phyloP scores from a whole-genome alignment of 2,797 vertebrate genomes.

The Aeoliscus strigatus region DNA sequence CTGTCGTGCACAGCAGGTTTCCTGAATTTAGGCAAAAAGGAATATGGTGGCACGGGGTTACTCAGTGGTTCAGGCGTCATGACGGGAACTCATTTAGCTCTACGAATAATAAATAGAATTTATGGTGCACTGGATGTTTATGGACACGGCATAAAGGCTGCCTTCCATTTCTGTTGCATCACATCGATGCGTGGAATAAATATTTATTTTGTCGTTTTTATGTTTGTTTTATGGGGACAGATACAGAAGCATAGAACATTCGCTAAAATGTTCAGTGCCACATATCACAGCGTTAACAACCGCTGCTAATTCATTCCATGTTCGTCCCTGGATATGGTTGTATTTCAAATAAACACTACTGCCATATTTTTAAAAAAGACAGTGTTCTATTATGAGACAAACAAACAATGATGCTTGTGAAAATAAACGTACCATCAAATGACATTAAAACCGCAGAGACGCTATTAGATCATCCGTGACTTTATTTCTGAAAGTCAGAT shows the following conservation, averaged over 20 bases:
- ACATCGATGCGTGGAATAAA: conserved; percentile 12
- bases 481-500: conserved; percentile 9
- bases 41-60: conserved; percentile 50
- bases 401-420: conserved; percentile 19
- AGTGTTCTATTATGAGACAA: conserved; percentile 6
- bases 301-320: conserved; percentile 8
- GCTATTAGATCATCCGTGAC: conserved; percentile 12
- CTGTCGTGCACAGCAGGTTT: conserved; percentile 30
- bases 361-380: conserved; percentile 11
- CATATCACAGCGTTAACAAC: conserved; percentile 27
- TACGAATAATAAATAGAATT: conserved; percentile 55
- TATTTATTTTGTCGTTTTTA: conserved; percentile 23
- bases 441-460: conserved; percentile 9
- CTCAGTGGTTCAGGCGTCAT: conserved; percentile 25
- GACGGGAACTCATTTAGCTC: conserved; percentile 44
- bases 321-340: conserved; percentile 18
- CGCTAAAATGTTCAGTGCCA: conserved; percentile 6
- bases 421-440: conserved; percentile 22
- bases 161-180: conserved; percentile 40
- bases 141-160: conserved; percentile 36
- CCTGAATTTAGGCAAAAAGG: conserved; percentile 44
- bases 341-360: no score
- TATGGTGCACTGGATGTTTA: conserved; percentile 57
- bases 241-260: conserved; percentile 10
- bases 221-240: conserved; percentile 24